A percentile compares a stretch with the other conserved stretches of the same genome.
Conservation (phyloP, 2,888 invertebrate species). For the Subacronicta megacephala region DNA sequence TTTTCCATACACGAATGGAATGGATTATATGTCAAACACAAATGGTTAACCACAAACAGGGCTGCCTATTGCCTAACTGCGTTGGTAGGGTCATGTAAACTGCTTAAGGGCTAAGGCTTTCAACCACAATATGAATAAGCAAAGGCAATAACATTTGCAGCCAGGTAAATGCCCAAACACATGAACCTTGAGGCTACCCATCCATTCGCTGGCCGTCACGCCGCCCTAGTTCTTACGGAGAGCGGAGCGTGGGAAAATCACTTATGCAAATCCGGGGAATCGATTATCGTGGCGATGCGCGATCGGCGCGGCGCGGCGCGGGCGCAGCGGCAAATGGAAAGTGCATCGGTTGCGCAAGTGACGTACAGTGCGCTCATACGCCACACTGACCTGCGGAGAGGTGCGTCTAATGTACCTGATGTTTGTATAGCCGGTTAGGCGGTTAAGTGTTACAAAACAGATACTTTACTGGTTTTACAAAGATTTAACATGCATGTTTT, state of each 20-base stretch:
- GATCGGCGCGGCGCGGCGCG: constrained; percentile 58
- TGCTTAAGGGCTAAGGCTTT: constrained; percentile 14
- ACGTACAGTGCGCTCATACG: constrained; percentile 58
- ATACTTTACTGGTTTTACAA: constrained; percentile 13
- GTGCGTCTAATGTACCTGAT: constrained; percentile 50
- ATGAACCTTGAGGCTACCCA: constrained; percentile 79
- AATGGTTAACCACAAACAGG: constrained; percentile 46
- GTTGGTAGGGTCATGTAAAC: constrained; percentile 21
- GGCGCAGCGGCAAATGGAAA: constrained; percentile 76
- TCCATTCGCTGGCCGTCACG: constrained; percentile 81
- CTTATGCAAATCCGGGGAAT: constrained; percentile 85
- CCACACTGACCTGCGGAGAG: constrained; percentile 22
- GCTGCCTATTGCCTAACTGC: constrained; percentile 48
- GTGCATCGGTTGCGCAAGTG: constrained; percentile 81
- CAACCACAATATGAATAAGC: constrained; percentile 33
- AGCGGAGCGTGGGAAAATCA: constrained; percentile 85
- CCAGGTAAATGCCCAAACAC: constrained; percentile 47
- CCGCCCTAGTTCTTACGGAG: constrained; percentile 77
- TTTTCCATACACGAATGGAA: constrained; percentile 32
- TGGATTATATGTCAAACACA: constrained; percentile 52
- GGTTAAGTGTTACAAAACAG: constrained; percentile 40
- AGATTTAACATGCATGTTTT: constrained; percentile 1
- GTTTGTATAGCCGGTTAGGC: constrained; percentile 20
- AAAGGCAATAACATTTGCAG: constrained; percentile 10
- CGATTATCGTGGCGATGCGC: constrained; percentile 77